Conservation (phyloP, 2,797 vertebrate genomes). For the Acrossocheilus fasciatus region DNA sequence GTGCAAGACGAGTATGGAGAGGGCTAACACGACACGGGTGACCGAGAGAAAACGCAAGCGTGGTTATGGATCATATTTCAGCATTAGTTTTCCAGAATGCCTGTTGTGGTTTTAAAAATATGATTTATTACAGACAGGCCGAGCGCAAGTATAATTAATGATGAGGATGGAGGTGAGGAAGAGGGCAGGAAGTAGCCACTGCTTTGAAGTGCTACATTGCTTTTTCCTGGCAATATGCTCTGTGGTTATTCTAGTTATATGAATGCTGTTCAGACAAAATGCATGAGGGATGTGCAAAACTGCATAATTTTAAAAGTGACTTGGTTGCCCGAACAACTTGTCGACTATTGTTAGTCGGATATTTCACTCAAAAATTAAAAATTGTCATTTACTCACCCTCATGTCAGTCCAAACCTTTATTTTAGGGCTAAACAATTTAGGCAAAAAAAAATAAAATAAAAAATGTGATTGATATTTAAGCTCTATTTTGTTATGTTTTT, state of each 20-base stretch:
- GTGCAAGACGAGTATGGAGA: not conserved
- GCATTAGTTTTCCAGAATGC: not conserved
- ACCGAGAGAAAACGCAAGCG: slow-evolving; percentile 11
- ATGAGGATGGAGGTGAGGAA: slow-evolving; percentile 18
- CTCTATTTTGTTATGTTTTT: too few species aligned
- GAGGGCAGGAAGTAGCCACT: not conserved
- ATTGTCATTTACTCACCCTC: not conserved
- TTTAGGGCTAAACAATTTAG: too few species aligned
- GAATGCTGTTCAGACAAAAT: not conserved
- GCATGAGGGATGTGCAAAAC: not conserved
- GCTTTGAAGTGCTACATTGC: not conserved
- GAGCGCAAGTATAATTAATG: not conserved
- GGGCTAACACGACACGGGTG: not conserved
- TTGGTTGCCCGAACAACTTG: not conserved
- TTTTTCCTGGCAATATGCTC: not conserved
- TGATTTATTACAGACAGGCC: slow-evolving; percentile 15
- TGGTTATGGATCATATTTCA: slow-evolving; percentile 27
- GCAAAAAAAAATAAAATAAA: accelerated
- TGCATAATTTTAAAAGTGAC: not conserved
- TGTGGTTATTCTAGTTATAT: not conserved
- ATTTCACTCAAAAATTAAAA: not conserved
- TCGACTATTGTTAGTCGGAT: not conserved
- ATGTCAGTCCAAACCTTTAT: not conserved
- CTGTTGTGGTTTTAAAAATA: slow-evolving; percentile 5
- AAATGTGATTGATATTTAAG: too few species aligned